These are phyloP conservation scores for Centruroides vittatus DNA, from an alignment of 1,140 invertebrate species.

Conservation along the genomic window DNA sequence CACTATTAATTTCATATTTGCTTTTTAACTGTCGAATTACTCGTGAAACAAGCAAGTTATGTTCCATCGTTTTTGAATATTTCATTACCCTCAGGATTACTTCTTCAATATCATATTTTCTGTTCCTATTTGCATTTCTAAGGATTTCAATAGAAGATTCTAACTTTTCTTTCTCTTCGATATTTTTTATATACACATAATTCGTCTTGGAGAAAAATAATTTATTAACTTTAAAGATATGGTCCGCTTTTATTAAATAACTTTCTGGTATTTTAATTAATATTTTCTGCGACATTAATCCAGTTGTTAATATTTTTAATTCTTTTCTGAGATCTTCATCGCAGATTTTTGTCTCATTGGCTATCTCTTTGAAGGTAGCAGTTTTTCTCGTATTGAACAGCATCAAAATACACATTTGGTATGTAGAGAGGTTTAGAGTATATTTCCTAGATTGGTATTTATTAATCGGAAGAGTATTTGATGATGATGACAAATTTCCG, in stretches of 20 bases:
- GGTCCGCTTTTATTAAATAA: conserved; percentile 86
- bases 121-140: conserved; percentile 96
- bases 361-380: conserved; percentile 70
- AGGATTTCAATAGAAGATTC: conserved; percentile 33
- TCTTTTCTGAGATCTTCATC: conserved; percentile 88
- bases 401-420: conserved; percentile 97
- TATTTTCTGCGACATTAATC: conserved; percentile 87
- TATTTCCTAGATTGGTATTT: conserved; percentile 51
- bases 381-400: conserved; percentile 87
- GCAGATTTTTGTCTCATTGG: conserved; percentile 94
- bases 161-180: conserved; percentile 56
- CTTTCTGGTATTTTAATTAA: conserved; percentile 84
- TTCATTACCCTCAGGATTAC: conserved; percentile 99
- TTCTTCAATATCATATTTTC: conserved; percentile 98
- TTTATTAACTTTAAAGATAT: conserved; percentile 93
- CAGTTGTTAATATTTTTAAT: conserved; percentile 90
- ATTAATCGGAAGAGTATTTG: no score
- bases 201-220: conserved; percentile 94
- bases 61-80: conserved; percentile 83
- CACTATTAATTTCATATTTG: conserved; percentile 90
- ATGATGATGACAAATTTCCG: no score
- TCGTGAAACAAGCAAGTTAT: conserved; percentile 89
- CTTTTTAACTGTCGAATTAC: conserved; percentile 89
- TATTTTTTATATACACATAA: conserved; percentile 51
- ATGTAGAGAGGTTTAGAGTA: conserved; percentile 86